These are phyloP conservation scores for Heterochromis multidens DNA, from an alignment of 2,113 vertebrate genomes.

Conservation along the genomic window DNA sequence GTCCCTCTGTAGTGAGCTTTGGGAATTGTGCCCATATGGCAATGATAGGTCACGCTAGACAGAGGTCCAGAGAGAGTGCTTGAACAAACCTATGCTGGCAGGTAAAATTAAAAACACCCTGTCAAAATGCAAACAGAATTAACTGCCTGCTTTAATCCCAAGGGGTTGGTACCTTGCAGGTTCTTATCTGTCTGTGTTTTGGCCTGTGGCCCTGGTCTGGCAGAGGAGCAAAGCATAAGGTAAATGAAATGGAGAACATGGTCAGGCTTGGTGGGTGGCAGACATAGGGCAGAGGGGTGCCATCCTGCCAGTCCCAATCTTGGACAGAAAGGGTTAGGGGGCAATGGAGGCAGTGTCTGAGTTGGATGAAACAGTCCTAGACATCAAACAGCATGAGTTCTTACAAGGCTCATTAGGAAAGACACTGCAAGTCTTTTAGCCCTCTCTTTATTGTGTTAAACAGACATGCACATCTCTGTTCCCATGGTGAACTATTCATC, in stretches of 20 bases:
- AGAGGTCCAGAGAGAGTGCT: conserved; percentile 46
- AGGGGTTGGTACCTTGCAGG: conserved; percentile 31
- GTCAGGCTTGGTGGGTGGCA: conserved; percentile 40
- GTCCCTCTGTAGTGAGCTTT: conserved; percentile 18
- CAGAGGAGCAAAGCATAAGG: conserved; percentile 49
- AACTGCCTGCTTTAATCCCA: conserved; percentile 51
- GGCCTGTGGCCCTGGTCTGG: conserved; percentile 39
- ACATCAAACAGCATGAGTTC: conserved; percentile 47
- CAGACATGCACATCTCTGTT: conserved; percentile 7
- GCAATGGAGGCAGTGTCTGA: conserved; percentile 36
- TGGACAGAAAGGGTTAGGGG: conserved; percentile 46
- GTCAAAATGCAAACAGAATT: conserved; percentile 61
- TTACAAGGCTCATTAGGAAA: conserved; percentile 58
- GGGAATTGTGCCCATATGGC: conserved; percentile 53
- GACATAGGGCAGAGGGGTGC: conserved; percentile 41
- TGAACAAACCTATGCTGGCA: conserved; percentile 52
- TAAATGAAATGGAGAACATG: conserved; percentile 67
- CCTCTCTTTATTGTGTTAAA: conserved; percentile 26
- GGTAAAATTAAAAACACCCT: conserved; percentile 62
- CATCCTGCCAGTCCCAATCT: conserved; percentile 42
- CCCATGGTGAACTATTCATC: conserved; percentile 12
- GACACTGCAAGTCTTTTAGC: conserved; percentile 14
- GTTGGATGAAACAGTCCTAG: conserved; percentile 42
- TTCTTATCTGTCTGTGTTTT: conserved; percentile 37
- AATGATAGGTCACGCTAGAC: conserved; percentile 51